Percentiles rank a stretch among this genome's conserved stretches.
Conservation (phyloP, 2,113 vertebrate genomes). For the Lanius collurio region DNA sequence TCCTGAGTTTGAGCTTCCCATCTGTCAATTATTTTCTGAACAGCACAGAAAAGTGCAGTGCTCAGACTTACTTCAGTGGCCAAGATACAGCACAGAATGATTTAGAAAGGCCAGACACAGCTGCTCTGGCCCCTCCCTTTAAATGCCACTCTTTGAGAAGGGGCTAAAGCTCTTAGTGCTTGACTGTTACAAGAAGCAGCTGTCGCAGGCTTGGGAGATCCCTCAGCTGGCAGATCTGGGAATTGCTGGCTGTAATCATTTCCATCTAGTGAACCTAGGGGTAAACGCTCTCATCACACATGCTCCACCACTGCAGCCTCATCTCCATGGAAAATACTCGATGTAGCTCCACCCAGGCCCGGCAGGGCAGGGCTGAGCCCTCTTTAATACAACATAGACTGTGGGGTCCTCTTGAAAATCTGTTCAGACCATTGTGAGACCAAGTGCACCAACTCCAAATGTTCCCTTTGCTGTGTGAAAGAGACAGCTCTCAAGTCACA, state of each 20-base stretch:
- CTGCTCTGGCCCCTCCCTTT: background rate
- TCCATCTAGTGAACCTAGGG: background rate
- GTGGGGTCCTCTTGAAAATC: background rate
- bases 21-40: background rate
- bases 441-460: accelerated
- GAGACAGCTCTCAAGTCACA: background rate
- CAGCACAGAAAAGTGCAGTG: background rate
- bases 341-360: background rate
- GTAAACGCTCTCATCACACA: background rate
- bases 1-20: background rate
- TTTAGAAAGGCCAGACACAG: background rate
- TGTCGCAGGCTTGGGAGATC: background rate
- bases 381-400: background rate
- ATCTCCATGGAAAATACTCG: accelerated
- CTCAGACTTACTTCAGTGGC: background rate
- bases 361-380: background rate
- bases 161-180: background rate
- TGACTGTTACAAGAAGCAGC: background rate
- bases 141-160: background rate
- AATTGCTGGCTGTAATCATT: background rate
- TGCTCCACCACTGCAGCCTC: background rate
- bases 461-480: background rate
- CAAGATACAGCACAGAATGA: accelerated
- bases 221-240: background rate
- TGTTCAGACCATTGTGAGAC: background rate